These are phyloP conservation scores for Calameuta idolon DNA, from an alignment of 2,888 invertebrate genomes.

Conservation along the genomic window DNA sequence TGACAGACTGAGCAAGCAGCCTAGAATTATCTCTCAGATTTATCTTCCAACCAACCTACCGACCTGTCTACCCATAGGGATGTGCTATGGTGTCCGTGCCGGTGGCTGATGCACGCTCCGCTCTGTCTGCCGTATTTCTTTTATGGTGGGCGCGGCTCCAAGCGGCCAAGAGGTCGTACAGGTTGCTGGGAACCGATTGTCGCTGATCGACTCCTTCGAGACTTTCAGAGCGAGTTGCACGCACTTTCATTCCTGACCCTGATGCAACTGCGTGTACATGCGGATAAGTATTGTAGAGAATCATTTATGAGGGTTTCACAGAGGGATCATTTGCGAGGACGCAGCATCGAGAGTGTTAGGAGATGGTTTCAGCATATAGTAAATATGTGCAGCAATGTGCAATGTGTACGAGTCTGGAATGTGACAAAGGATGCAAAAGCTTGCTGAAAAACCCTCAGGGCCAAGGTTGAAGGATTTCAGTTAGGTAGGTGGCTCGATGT, in stretches of 20 bases:
- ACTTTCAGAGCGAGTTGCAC: conserved; percentile 40
- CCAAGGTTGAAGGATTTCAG: neutral
- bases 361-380: neutral
- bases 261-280: neutral
- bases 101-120: conserved; percentile 27
- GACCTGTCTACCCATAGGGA: conserved; percentile 1
- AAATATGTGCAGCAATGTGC: neutral
- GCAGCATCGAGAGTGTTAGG: neutral
- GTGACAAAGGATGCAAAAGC: neutral
- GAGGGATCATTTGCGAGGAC: neutral
- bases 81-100: conserved; percentile 19
- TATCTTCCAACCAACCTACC: neutral
- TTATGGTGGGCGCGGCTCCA: conserved; percentile 57
- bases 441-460: neutral
- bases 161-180: conserved; percentile 60
- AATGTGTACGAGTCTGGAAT: neutral
- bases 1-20: neutral
- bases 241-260: conserved; percentile 27
- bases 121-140: conserved; percentile 50
- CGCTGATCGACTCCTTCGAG: conserved; percentile 45
- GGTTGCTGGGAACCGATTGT: conserved; percentile 60
- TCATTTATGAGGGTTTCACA: neutral
- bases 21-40: neutral
- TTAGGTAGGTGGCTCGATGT: neutral
- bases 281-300: neutral